Conservation (phyloP, 2,888 invertebrate genomes). For the Flexamia atlantica region DNA sequence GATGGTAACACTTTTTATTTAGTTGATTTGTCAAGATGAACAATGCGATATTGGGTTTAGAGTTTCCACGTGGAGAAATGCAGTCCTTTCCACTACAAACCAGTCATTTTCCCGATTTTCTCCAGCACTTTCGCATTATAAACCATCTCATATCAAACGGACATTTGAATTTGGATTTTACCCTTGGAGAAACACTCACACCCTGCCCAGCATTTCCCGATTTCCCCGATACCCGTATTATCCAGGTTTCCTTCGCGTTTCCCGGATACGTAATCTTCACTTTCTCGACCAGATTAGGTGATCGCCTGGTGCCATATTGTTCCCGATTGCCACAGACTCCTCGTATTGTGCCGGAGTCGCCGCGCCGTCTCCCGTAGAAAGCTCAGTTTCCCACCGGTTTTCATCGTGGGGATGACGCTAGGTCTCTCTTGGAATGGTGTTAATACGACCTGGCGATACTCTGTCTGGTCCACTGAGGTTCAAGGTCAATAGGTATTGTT, state of each 20-base stretch:
- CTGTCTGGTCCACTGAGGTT: background rate
- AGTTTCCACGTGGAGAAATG: no score
- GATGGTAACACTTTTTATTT: no score
- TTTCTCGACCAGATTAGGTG: background rate
- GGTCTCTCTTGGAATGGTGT: background rate
- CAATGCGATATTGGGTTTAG: no score
- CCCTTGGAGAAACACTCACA: background rate
- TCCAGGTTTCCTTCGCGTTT: slow-evolving; percentile 5
- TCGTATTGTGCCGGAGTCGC: background rate
- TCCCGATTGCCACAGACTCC: background rate
- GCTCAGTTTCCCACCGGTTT: background rate
- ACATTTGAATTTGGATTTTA: no score
- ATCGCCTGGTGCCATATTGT: background rate
- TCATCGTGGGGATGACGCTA: background rate
- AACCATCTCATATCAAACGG: no score
- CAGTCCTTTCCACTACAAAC: no score
- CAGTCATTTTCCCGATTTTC: no score
- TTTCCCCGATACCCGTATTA: slow-evolving; percentile 8
- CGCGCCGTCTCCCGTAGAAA: background rate
- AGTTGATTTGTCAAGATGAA: no score
- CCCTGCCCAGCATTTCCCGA: background rate
- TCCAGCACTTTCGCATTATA: no score
- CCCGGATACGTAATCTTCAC: slow-evolving; percentile 28
- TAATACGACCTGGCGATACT: background rate
- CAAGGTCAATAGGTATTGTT: no score